phyloP scores from a whole-genome alignment of 2,888 invertebrate species.

The Melinopterus prodromus region DNA sequence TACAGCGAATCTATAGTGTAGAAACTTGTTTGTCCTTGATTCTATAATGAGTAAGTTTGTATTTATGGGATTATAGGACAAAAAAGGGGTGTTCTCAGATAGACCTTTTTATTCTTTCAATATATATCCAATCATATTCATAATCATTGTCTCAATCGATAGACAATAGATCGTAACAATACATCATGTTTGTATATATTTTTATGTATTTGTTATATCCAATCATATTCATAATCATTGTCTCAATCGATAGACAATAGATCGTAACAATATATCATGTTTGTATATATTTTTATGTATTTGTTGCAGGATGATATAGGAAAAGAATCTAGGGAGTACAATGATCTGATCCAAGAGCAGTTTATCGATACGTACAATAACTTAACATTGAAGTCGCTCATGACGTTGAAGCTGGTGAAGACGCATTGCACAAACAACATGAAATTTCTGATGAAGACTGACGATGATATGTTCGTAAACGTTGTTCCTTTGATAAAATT shows the following conservation, averaged over 20 bases:
- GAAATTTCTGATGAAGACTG: slow-evolving; percentile 80
- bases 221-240: no score
- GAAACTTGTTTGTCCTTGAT: no score
- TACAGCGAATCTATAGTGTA: no score
- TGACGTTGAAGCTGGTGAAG: slow-evolving; percentile 84
- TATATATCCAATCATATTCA: no score
- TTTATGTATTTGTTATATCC: not conserved
- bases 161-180: no score
- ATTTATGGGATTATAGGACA: no score
- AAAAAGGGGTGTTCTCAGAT: no score
- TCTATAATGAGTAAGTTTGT: no score
- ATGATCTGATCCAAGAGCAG: slow-evolving; percentile 84
- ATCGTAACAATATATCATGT: no score
- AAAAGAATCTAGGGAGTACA: slow-evolving; percentile 72
- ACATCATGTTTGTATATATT: slow-evolving; percentile 4
- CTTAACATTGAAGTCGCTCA: slow-evolving; percentile 84
- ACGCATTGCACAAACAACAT: slow-evolving; percentile 67
- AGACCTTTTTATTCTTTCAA: no score
- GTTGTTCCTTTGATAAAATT: slow-evolving; percentile 69
- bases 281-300: slow-evolving; percentile 10
- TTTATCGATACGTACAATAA: slow-evolving; percentile 89
- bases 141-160: no score
- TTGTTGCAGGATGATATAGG: slow-evolving; percentile 66
- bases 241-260: no score
- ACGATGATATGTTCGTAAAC: slow-evolving; percentile 88